These are phyloP conservation scores for Danaus chrysippus DNA, from an alignment of 2,888 invertebrate genomes.

Conservation along the genomic window DNA sequence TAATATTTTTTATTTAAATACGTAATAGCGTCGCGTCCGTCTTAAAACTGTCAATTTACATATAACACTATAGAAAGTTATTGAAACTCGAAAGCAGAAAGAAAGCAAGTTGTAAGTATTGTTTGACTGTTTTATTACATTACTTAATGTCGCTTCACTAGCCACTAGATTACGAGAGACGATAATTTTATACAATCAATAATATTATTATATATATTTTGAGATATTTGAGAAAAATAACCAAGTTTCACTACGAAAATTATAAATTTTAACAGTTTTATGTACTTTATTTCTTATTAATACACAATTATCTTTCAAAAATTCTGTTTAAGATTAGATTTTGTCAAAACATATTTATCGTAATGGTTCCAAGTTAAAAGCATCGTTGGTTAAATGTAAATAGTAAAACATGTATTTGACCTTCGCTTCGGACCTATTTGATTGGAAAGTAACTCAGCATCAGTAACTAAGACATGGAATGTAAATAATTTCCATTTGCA, in stretches of 20 bases:
- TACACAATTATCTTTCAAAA: too few relatives aligned
- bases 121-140: neutral
- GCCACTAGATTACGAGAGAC: neutral
- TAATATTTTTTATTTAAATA: too few relatives aligned
- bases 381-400: slow-evolving; percentile 9
- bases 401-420: slow-evolving; percentile 14
- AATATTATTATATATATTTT: too few relatives aligned
- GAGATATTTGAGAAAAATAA: too few relatives aligned
- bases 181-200: neutral
- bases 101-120: slow-evolving; percentile 2
- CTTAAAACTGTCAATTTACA: slow-evolving; percentile 20
- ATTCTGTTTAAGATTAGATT: too few relatives aligned
- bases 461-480: neutral
- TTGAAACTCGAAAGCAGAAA: slow-evolving; percentile 4
- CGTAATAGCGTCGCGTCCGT: slow-evolving; percentile 5
- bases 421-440: slow-evolving; percentile 11
- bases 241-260: too few relatives aligned
- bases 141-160: neutral
- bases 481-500: neutral
- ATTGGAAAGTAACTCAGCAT: slow-evolving; percentile 5
- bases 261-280: too few relatives aligned
- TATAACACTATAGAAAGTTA: slow-evolving; percentile 28
- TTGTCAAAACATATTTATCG: neutral
- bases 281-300: too few relatives aligned
- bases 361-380: slow-evolving; percentile 8